Base-by-base conservation (phyloP, 2,888 invertebrate species). In the Balanococcus diminutus region DNA sequence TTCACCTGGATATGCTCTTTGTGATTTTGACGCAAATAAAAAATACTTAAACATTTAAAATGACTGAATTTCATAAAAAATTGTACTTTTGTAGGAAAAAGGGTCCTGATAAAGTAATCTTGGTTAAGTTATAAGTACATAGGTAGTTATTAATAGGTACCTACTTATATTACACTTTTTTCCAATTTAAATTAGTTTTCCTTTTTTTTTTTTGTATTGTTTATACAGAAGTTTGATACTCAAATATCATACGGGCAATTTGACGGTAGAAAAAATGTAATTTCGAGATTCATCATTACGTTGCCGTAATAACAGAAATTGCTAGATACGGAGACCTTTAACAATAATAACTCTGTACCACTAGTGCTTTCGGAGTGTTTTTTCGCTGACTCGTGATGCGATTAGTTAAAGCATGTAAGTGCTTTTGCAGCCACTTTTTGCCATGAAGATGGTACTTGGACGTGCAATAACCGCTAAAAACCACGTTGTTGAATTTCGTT, bases 361-460 rank as follows among this genome's bases (percentile, higher is more conserved):
- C 36, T 6, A 36, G 75, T 79, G 11, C 75, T 79, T 79, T 79
- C 32, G 75, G 75, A 36, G 75, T 79, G 25, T 85, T 85, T 85
- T 72, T 75, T 39, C 75, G 79, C 75, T 85, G 75, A 75, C 85
- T 85, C 85, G 85, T 85, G 85, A 85, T 85, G 85, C 85, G 42
- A 85, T 85, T 85, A 79, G 84, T 84, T 84, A 67, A n/a, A 25
- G 75, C 28, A 19, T n/a, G 46, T 79, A 79, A 85, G 85, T 85
- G 85, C 75, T 79, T 85, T 85, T 85, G 84, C 79, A 75, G 46
- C 84, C 84, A 84, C 84, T 75, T 85, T 75, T 32, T 46, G 2
- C 75, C 25, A 8, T 79, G 75, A 46, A 85, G 61, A 32, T 83
- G 46, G 79, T 75, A 75, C 75, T 85, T 85, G 39, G 84, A 84